Evolutionary conservation across 2,797 vertebrate genomes (phyloP).

Genomic region (Perodicticus potto): DNA sequence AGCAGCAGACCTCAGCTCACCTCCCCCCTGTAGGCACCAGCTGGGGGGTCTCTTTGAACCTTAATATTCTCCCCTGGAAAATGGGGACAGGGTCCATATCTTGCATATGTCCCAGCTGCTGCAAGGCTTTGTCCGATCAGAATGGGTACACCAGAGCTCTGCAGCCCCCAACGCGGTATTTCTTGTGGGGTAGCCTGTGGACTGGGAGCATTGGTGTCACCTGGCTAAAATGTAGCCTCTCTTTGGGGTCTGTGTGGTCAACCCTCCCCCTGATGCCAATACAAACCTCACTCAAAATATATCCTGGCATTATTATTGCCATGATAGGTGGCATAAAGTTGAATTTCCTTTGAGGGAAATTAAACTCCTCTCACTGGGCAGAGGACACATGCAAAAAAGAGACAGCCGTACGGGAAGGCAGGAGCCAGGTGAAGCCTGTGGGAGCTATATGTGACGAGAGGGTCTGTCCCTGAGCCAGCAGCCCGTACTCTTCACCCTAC

Average conservation of each 20-base stretch:
- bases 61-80: not conserved
- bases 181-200: not conserved
- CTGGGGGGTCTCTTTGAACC: not conserved
- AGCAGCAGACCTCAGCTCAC: not conserved
- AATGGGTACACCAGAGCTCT: accelerated
- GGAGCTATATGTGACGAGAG: not conserved
- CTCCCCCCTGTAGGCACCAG: accelerated
- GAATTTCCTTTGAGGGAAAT: not conserved
- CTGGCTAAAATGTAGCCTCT: not conserved
- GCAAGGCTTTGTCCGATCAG: accelerated
- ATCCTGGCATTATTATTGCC: accelerated
- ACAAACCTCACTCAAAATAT: accelerated
- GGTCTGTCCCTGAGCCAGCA: not conserved
- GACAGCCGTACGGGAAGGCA: not conserved
- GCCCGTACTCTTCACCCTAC: not conserved
- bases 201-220: accelerated
- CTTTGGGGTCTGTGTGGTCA: no score
- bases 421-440: not conserved
- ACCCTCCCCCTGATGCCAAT: not conserved
- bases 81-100: accelerated
- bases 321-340: accelerated
- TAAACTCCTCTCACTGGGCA: not conserved
- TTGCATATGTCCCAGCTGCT: accelerated
- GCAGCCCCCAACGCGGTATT: not conserved
- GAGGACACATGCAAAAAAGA: not conserved